These are phyloP conservation scores for Anser brachyrhynchus DNA, from an alignment of 2,113 vertebrate species.

Conservation along the genomic window DNA sequence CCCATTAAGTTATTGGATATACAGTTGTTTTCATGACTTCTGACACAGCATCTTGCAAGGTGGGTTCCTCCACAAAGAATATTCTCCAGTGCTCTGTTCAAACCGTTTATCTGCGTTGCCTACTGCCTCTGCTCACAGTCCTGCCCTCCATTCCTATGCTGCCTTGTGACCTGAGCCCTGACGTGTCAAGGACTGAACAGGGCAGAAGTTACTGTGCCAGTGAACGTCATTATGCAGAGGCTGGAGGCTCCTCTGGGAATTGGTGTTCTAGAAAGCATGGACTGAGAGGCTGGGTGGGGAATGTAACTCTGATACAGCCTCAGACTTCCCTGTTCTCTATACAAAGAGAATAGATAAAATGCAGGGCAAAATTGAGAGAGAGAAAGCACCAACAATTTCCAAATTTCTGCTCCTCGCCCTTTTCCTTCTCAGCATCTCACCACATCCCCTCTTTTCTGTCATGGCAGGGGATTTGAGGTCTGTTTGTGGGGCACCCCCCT, in stretches of 20 bases:
- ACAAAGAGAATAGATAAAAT: not conserved
- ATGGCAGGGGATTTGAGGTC: not conserved
- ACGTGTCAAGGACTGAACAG: not conserved
- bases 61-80: not conserved
- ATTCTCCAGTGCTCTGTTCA: not conserved
- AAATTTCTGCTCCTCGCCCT: not conserved
- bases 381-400: fast-evolving
- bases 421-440: not conserved
- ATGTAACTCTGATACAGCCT: not conserved
- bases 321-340: not conserved
- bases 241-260: not conserved
- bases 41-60: not conserved
- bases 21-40: not conserved
- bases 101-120: not conserved
- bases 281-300: not conserved
- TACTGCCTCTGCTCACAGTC: not conserved
- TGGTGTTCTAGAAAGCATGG: not conserved
- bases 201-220: not conserved
- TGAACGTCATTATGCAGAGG: fast-evolving
- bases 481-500: not conserved
- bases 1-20: not conserved
- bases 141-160: not conserved
- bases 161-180: no score
- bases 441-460: not conserved
- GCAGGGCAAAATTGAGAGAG: not conserved